phyloP scores from a whole-genome alignment of 2,888 invertebrate species.

The Sthenelais limicola region DNA sequence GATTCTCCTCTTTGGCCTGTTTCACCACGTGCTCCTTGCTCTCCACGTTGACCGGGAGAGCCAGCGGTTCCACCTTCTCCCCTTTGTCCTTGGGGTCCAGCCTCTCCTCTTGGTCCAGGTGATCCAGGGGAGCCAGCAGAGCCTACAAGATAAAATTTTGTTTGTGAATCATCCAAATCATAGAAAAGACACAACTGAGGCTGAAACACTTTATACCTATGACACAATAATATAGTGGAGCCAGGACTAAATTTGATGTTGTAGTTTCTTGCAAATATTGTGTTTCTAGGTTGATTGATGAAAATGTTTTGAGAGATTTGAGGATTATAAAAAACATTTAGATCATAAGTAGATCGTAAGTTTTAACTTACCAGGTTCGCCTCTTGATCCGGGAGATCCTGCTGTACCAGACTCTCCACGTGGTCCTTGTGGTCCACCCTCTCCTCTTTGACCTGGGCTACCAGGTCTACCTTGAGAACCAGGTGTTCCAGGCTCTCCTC shows the following conservation, averaged over 20 bases:
- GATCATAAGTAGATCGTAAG: too few relatives aligned
- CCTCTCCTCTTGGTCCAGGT: conserved; percentile 53
- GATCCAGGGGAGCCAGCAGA: conserved; percentile 55
- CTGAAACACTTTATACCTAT: too few relatives aligned
- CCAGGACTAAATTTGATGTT: too few relatives aligned
- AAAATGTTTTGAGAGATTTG: too few relatives aligned
- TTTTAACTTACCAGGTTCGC: too few relatives aligned
- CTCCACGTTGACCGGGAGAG: conserved; percentile 34
- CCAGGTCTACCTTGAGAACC: conserved; percentile 42
- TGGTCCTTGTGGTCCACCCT: conserved; percentile 52
- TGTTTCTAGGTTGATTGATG: too few relatives aligned
- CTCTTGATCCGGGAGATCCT: conserved; percentile 63
- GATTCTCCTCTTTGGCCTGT: conserved; percentile 10
- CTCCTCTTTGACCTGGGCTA: conserved; percentile 41
- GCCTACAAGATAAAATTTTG: too few relatives aligned
- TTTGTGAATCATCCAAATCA: too few relatives aligned
- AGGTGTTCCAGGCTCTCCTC: conserved; percentile 44
- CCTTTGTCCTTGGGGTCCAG: conserved; percentile 42
- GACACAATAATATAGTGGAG: too few relatives aligned
- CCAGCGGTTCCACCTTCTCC: conserved; percentile 36
- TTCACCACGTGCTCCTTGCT: conserved; percentile 31
- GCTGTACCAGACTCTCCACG: conserved; percentile 81
- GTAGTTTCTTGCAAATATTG: too few relatives aligned
- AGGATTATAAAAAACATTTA: too few relatives aligned
- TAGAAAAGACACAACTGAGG: too few relatives aligned